phyloP scores from a whole-genome alignment of 2,113 vertebrate genomes.

The Charina bottae region DNA sequence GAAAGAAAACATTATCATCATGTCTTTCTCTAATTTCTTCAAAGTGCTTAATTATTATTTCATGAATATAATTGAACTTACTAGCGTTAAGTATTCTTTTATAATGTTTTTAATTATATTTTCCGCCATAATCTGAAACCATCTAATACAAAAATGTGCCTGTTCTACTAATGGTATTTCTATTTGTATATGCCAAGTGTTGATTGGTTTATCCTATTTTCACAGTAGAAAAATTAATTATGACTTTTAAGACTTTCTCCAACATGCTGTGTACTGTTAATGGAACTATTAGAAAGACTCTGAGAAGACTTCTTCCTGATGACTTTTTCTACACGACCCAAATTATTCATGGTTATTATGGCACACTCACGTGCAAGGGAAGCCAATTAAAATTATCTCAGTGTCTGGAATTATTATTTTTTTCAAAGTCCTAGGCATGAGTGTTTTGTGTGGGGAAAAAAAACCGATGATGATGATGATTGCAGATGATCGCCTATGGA shows the following conservation, averaged over 20 bases:
- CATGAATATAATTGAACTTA: fast-evolving
- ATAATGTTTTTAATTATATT: fast-evolving
- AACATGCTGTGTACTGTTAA: neutral
- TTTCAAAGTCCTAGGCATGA: neutral
- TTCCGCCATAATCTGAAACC: neutral
- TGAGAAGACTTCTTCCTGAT: neutral
- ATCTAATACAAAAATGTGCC: fast-evolving
- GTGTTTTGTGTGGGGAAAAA: neutral
- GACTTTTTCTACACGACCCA: slow-evolving; percentile 5
- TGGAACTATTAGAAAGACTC: neutral
- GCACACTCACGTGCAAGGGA: neutral
- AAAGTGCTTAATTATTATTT: fast-evolving
- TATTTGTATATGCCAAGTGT: neutral
- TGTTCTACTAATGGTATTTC: neutral
- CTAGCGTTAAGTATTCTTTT: neutral
- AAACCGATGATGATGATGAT: no score
- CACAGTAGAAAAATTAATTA: neutral
- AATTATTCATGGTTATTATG: neutral
- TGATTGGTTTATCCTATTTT: neutral
- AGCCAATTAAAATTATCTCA: neutral
- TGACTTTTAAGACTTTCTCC: neutral
- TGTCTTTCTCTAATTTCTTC: neutral
- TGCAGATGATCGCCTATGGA: neutral
- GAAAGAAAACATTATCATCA: fast-evolving
- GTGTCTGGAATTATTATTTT: neutral